Base-by-base conservation (phyloP, 2,113 vertebrate species). In the Gallinago undulata region DNA sequence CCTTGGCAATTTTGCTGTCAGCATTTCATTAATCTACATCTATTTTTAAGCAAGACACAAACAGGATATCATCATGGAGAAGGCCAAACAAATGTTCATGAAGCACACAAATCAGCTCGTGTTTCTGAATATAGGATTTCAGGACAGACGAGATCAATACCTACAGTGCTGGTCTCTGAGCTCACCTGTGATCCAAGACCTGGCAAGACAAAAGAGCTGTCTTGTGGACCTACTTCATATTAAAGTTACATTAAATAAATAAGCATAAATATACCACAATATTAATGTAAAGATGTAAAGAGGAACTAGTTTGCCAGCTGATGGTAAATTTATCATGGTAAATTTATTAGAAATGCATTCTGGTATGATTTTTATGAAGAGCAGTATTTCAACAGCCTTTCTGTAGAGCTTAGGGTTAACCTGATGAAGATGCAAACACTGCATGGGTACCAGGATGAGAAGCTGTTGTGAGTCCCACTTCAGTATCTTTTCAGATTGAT, bases 11-110 rank as follows among this genome's bases (percentile, higher is more conserved):
- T 95, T 92, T 94, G 59, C 51, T 87, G 70, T 92, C 93, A 95
- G 93, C 84, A 79, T 73, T 77, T 76, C 81, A 97, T 97, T 97
- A 96, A 96, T 97, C 94, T 92, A 9, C 60, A 70, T 84, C 93
- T 94, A 64, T n/a, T 96, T 97, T 66, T 64, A 68, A 90, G 90
- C 45, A 89, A 87, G 84, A 86, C 33, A 50, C 67, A 87, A 94
- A 56, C 72, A 90, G 82, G 27, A 27, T 31, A 15, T 94, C 94
- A 91, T 84, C 50, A 47, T 14, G 28, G 67, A 59, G 55, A 87
- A 79, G 85, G 89, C 73, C 68, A 74, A 75, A 67, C 25, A 76
- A 66, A 73, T 23, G 35, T 72, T 94, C 96, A 95, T 63, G 80
- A 96, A 92, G 73, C 77, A 77, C 75, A 92, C 14, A 91, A 86